These are phyloP conservation scores for Myotis findleyi DNA, from an alignment of 2,797 vertebrate species.

Conservation along the genomic window DNA sequence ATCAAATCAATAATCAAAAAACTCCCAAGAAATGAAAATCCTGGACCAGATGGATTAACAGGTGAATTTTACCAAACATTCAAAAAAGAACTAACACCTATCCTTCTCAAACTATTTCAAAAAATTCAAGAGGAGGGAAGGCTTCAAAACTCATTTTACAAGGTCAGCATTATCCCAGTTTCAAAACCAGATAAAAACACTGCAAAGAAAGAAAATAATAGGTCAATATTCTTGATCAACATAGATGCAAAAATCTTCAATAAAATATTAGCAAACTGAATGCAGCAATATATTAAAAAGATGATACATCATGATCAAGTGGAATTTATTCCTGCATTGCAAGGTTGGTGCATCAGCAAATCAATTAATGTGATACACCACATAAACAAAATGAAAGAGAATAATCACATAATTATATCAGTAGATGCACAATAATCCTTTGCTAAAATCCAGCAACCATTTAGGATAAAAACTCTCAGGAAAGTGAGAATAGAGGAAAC, in stretches of 20 bases:
- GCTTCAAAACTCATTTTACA: not conserved
- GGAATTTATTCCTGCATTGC: not conserved
- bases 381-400: not conserved
- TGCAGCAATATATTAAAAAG: not conserved
- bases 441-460: too few relatives aligned
- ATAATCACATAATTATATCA: not conserved
- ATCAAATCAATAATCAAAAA: not conserved
- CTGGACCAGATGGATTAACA: not conserved
- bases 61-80: not conserved
- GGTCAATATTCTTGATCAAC: not conserved
- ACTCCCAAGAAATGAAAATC: not conserved
- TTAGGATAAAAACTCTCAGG: too few relatives aligned
- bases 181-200: not conserved
- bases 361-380: not conserved
- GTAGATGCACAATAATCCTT: too few relatives aligned
- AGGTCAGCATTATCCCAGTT: not conserved
- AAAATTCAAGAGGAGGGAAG: not conserved
- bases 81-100: not conserved
- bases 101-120: not conserved
- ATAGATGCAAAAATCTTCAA: not conserved
- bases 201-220: not conserved
- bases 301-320: not conserved
- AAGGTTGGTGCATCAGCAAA: not conserved
- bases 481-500: too few relatives aligned
- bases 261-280: not conserved